These are phyloP conservation scores for Sphaerophoria taeniata DNA, from an alignment of 2,888 invertebrate genomes.

Conservation along the genomic window DNA sequence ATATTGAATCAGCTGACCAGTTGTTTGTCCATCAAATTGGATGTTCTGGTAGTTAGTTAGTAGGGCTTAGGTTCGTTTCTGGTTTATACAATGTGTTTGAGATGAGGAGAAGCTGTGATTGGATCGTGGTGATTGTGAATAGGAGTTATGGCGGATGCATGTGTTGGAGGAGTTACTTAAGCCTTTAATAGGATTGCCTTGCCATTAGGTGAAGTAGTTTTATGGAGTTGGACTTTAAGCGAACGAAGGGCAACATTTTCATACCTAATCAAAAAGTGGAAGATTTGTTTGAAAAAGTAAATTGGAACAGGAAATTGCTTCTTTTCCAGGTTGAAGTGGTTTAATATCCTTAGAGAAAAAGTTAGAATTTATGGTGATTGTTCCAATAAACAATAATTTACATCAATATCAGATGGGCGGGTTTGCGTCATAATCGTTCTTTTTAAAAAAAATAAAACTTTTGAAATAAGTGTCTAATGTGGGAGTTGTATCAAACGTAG, in stretches of 20 bases:
- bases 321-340: neutral
- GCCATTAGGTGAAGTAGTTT: slow-evolving; percentile 36
- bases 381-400: neutral
- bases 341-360: slow-evolving; percentile 3
- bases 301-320: slow-evolving; percentile 18
- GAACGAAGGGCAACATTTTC: neutral
- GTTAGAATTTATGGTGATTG: slow-evolving; percentile 18
- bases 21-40: slow-evolving; percentile 36
- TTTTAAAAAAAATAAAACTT: too few relatives aligned
- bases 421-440: too few relatives aligned
- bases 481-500: too few relatives aligned
- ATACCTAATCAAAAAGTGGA: neutral
- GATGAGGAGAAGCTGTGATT: slow-evolving; percentile 13
- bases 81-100: neutral
- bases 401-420: too few relatives aligned
- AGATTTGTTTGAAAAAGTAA: slow-evolving; percentile 4
- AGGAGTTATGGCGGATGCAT: slow-evolving; percentile 40
- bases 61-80: neutral
- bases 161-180: slow-evolving; percentile 43
- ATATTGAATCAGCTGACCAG: slow-evolving; percentile 39
- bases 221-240: slow-evolving; percentile 19
- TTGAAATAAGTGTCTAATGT: too few relatives aligned
- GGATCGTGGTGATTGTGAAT: slow-evolving; percentile 36
- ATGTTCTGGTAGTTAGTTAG: slow-evolving; percentile 4
- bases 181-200: slow-evolving; percentile 48